Evolutionary conservation across 2,888 invertebrate genomes (phyloP).

Genomic region (Bellardia pandia): DNA sequence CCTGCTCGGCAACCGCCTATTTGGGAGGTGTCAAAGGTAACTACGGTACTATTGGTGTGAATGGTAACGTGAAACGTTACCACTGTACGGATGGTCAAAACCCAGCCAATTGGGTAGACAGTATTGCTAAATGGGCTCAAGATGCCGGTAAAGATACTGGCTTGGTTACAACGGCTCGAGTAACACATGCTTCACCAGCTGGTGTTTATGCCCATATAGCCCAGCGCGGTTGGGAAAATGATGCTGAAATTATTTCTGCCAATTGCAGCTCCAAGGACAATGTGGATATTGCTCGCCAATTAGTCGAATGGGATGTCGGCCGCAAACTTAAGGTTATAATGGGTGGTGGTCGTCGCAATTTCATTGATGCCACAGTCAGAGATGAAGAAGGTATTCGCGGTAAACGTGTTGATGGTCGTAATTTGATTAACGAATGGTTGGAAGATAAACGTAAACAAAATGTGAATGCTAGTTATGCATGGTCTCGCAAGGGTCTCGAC

Average conservation of each 20-base stretch:
- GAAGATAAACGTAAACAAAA: constrained; percentile 76
- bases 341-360: constrained; percentile 82
- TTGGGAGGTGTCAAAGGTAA: constrained; percentile 92
- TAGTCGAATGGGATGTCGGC: constrained; percentile 88
- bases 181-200: constrained; percentile 92
- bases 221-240: constrained; percentile 89
- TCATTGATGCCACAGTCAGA: constrained; percentile 80
- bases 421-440: constrained; percentile 89
- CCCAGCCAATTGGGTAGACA: constrained; percentile 86
- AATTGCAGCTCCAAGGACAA: constrained; percentile 85
- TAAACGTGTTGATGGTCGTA: constrained; percentile 86
- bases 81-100: constrained; percentile 87
- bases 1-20: constrained; percentile 92
- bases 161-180: constrained; percentile 90
- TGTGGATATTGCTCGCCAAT: constrained; percentile 89
- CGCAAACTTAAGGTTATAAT: constrained; percentile 88
- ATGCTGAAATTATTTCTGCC: constrained; percentile 86
- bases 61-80: constrained; percentile 87
- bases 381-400: constrained; percentile 86
- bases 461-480: constrained; percentile 82
- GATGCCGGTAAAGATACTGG: constrained; percentile 87
- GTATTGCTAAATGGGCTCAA: constrained; percentile 90
- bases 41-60: constrained; percentile 90
- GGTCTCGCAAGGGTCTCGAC: constrained; percentile 80
- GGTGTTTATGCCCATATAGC: constrained; percentile 90